Conservation (phyloP, 1,140 invertebrate genomes). For the Drosophila kanapiae region DNA sequence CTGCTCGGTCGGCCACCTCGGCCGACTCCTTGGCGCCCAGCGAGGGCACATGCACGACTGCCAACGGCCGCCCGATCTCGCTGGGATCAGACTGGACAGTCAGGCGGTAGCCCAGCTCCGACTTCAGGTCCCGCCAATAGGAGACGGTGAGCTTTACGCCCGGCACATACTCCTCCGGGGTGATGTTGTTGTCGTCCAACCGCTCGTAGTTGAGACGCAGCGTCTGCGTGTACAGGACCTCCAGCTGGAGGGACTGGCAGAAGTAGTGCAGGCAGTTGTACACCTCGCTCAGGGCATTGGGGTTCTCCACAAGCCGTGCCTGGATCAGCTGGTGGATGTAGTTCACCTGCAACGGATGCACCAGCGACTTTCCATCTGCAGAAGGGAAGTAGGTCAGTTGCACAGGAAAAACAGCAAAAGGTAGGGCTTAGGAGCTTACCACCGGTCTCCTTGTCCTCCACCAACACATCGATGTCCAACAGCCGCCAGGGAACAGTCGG, state of each 20-base stretch:
- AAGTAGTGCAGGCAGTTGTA: slow-evolving; percentile 97
- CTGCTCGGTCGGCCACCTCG: slow-evolving; percentile 92
- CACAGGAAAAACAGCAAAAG: background rate
- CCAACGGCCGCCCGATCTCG: slow-evolving; percentile 92
- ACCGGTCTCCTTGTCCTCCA: slow-evolving; percentile 98
- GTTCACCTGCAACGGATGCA: slow-evolving; percentile 96
- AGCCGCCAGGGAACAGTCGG: slow-evolving; percentile 97
- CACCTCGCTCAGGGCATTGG: slow-evolving; percentile 92
- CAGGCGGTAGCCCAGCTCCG: slow-evolving; percentile 94
- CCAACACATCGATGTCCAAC: slow-evolving; percentile 97
- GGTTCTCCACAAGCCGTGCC: slow-evolving; percentile 93
- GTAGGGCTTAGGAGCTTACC: slow-evolving; percentile 85
- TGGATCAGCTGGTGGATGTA: slow-evolving; percentile 97
- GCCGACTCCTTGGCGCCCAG: slow-evolving; percentile 88
- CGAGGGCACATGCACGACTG: slow-evolving; percentile 95
- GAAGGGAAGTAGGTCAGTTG: background rate
- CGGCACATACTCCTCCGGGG: slow-evolving; percentile 96
- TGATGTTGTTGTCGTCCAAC: slow-evolving; percentile 95
- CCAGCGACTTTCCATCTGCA: slow-evolving; percentile 96
- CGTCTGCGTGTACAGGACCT: slow-evolving; percentile 98
- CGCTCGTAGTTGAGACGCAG: slow-evolving; percentile 94
- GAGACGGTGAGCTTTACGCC: slow-evolving; percentile 95
- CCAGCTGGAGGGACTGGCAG: slow-evolving; percentile 97
- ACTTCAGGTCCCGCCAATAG: slow-evolving; percentile 95
- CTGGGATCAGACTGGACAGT: slow-evolving; percentile 95